A percentile compares a stretch with the other conserved stretches of the same genome.
Conservation (phyloP, 2,797 vertebrate genomes). For the Lophotriccus pileatus region DNA sequence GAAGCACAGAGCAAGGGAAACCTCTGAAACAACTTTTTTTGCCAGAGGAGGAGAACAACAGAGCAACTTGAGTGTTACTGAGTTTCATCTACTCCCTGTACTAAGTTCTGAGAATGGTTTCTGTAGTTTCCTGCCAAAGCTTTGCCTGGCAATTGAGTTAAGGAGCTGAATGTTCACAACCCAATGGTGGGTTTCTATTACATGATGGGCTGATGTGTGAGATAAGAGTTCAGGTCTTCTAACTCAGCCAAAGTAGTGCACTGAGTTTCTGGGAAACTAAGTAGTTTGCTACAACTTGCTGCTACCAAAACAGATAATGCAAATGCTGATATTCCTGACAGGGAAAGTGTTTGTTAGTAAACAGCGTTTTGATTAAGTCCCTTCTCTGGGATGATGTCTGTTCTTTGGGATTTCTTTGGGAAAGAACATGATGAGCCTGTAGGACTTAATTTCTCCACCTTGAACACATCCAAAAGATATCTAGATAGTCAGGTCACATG, state of each 20-base stretch:
- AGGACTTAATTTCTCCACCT: not conserved
- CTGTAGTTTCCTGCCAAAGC: not conserved
- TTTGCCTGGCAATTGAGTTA: not conserved
- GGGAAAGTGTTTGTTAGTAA: not conserved
- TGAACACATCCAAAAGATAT: not conserved
- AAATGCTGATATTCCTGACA: not conserved
- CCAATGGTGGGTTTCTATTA: not conserved
- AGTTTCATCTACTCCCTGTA: not conserved
- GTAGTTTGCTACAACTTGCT: not conserved
- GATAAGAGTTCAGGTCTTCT: not conserved
- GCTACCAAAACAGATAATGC: not conserved
- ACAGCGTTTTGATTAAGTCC: not conserved
- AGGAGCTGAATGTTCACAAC: not conserved
- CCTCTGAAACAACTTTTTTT: not conserved
- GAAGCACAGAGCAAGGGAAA: not conserved
- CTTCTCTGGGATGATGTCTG: not conserved
- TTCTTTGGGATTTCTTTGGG: not conserved
- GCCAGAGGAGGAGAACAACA: not conserved
- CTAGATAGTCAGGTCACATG: not conserved
- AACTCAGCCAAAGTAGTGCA: not conserved
- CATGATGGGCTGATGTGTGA: accelerated
- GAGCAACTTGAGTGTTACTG: not conserved
- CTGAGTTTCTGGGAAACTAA: not conserved
- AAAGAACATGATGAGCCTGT: not conserved
- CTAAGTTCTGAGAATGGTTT: not conserved